Evolutionary conservation across 2,113 vertebrate species (phyloP).

Genomic region (Cyphotilapia sp.): DNA sequence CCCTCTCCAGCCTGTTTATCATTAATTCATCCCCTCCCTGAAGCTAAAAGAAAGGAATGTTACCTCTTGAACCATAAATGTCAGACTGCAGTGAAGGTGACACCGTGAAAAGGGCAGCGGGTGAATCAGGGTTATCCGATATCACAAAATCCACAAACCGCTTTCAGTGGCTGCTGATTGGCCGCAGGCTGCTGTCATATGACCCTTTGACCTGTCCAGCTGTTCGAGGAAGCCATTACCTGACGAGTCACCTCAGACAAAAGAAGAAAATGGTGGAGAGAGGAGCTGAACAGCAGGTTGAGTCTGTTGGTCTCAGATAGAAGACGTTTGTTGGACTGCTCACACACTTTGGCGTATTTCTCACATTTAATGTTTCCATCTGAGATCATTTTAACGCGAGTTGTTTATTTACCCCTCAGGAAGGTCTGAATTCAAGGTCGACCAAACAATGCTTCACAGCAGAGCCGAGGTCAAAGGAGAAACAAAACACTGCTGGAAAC

Average conservation of each 20-base stretch:
- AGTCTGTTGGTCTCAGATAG: not conserved
- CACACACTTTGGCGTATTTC: not conserved
- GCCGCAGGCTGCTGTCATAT: not conserved
- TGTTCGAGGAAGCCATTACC: constrained; percentile 31
- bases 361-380: not conserved
- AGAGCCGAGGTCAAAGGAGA: not conserved
- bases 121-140: constrained; percentile 10
- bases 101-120: not conserved
- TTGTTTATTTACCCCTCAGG: not conserved
- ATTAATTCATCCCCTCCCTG: not conserved
- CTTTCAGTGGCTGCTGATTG: not conserved
- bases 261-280: not conserved
- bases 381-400: not conserved
- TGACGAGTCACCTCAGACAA: constrained; percentile 15
- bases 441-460: no score
- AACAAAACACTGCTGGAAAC: not conserved
- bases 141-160: constrained; percentile 9
- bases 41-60: not conserved
- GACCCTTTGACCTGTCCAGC: constrained; percentile 33
- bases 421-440: not conserved
- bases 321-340: not conserved
- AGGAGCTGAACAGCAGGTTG: not conserved
- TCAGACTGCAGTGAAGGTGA: not conserved
- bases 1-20: not conserved
- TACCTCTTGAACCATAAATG: not conserved